Conservation (phyloP, 2,797 vertebrate genomes). For the Acanthiza pusilla region DNA sequence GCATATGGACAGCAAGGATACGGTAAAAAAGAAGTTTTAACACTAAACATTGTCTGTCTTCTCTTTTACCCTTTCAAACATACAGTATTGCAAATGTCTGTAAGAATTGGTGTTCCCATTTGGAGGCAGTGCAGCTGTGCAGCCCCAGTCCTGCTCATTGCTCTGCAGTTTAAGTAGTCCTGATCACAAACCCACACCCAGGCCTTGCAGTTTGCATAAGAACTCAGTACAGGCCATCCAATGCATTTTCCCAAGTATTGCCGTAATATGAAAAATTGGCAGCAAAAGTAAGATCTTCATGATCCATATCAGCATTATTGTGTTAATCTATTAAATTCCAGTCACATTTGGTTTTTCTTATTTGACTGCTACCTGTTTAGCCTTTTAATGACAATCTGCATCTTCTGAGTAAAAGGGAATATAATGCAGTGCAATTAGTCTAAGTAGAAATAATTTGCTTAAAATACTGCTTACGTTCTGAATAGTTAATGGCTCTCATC, state of each 20-base stretch:
- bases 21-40: slow-evolving; percentile 74
- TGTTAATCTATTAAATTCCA: not conserved
- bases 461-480: not conserved
- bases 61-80: not conserved
- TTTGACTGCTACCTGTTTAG: not conserved
- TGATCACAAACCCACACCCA: not conserved
- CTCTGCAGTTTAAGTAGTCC: not conserved
- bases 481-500: not conserved
- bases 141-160: not conserved
- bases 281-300: not conserved
- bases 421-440: not conserved
- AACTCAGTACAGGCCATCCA: not conserved
- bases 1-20: slow-evolving; percentile 89
- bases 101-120: not conserved
- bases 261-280: not conserved
- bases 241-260: not conserved
- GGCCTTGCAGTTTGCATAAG: not conserved
- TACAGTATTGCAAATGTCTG: not conserved
- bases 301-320: not conserved
- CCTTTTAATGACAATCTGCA: not conserved
- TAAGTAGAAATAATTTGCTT: not conserved
- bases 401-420: not conserved
- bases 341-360: not conserved
- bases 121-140: not conserved
- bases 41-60: not conserved